Percentiles rank a stretch among this genome's conserved stretches.
Evolutionary conservation across 2,113 vertebrate species (phyloP).

Genomic region (Gracilinanus agilis): DNA sequence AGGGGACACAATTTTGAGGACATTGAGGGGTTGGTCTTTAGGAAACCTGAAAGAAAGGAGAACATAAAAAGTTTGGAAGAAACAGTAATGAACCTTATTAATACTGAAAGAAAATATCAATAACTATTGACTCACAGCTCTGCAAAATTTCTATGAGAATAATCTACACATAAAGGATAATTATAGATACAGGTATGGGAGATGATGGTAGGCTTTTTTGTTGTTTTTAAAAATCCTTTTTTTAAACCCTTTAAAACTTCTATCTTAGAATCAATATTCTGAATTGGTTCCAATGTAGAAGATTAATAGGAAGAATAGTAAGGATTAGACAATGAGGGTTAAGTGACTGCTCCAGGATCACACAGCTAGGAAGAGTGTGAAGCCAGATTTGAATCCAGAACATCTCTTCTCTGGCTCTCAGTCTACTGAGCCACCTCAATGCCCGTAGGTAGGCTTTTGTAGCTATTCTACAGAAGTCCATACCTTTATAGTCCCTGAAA

Average conservation of each 20-base stretch:
- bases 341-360: no score
- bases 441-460: neutral
- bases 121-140: neutral
- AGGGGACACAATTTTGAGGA: neutral
- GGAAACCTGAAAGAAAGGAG: neutral
- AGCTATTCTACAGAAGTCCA: neutral
- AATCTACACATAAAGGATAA: neutral
- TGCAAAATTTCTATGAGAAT: neutral
- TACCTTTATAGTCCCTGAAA: neutral
- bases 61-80: neutral
- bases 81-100: neutral
- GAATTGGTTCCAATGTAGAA: no score
- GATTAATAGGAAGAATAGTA: no score
- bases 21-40: neutral
- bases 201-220: no score
- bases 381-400: no score
- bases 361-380: no score
- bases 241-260: no score
- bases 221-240: no score
- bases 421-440: no score
- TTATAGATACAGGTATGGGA: neutral
- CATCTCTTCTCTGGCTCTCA: no score
- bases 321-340: no score
- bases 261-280: no score
- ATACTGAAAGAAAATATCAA: neutral